Evolutionary conservation across 2,797 vertebrate genomes (phyloP).

Genomic region (Spinus pinus): DNA sequence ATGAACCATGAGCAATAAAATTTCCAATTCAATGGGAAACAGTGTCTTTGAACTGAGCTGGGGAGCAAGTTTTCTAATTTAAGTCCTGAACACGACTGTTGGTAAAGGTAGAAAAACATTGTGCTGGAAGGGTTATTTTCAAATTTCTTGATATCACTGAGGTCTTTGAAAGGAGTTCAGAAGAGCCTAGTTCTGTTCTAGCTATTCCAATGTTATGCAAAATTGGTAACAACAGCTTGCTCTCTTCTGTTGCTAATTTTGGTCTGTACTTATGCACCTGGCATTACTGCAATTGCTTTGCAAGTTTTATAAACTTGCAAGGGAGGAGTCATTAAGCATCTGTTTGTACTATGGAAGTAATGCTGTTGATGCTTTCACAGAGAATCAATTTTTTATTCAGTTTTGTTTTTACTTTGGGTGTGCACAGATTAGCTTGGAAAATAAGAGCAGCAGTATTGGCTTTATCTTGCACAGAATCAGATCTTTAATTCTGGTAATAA

Average conservation of each 20-base stretch:
- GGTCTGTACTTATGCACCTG: conserved; percentile 5
- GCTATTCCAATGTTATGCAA: not conserved
- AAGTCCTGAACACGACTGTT: not conserved
- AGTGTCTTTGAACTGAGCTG: not conserved
- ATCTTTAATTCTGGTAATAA: not conserved
- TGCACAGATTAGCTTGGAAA: not conserved
- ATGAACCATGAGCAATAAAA: not conserved
- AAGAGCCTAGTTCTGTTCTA: not conserved
- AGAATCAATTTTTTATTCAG: not conserved
- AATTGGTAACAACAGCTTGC: not conserved
- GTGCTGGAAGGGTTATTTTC: not conserved
- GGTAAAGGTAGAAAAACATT: not conserved
- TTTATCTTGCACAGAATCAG: not conserved
- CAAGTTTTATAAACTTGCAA: conserved; percentile 15
- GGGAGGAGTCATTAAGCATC: conserved; percentile 18
- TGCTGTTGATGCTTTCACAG: fast-evolving
- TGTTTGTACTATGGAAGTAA: conserved; percentile 7
- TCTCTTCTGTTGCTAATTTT: conserved; percentile 44
- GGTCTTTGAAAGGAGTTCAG: not conserved
- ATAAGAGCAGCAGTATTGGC: not conserved
- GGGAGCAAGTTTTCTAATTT: not conserved
- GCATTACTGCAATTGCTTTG: not conserved
- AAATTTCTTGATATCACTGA: not conserved
- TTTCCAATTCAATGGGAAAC: conserved; percentile 11
- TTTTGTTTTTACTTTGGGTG: not conserved